Conservation (phyloP, 1,140 invertebrate species). For the Sitobion miscanthi region DNA sequence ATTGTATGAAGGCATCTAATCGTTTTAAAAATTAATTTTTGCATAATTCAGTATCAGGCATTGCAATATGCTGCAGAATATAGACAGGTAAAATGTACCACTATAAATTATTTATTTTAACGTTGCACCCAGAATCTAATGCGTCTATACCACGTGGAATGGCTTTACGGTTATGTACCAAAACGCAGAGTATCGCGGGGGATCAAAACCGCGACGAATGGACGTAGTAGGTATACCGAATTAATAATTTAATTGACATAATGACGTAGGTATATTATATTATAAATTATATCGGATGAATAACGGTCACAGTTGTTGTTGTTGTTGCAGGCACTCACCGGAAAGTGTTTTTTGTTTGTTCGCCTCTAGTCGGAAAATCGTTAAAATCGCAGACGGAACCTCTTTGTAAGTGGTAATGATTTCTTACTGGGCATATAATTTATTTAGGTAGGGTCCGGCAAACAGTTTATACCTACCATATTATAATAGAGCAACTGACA, state of each 20-base stretch:
- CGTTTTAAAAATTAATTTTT: slow-evolving; percentile 9
- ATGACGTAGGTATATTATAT: not conserved
- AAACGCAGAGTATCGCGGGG: not conserved
- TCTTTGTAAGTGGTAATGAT: not conserved
- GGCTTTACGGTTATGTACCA: not conserved
- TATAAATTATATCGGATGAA: not conserved
- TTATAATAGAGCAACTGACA: not conserved
- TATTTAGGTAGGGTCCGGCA: not conserved
- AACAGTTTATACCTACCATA: not conserved
- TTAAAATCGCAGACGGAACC: not conserved
- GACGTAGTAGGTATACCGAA: not conserved
- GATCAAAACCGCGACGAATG: not conserved
- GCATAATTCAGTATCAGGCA: not conserved
- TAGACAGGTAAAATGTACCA: not conserved
- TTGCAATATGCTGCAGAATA: not conserved
- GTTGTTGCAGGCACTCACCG: not conserved
- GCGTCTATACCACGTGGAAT: not conserved
- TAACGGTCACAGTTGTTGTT: not conserved
- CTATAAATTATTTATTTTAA: not conserved
- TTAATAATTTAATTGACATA: not conserved
- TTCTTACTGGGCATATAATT: not conserved
- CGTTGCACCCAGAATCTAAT: not conserved
- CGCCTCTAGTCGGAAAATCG: not conserved
- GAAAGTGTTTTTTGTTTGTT: not conserved
- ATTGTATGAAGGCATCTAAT: not conserved